phyloP scores from a whole-genome alignment of 2,113 vertebrate species.

The Chaenocephalus aceratus region DNA sequence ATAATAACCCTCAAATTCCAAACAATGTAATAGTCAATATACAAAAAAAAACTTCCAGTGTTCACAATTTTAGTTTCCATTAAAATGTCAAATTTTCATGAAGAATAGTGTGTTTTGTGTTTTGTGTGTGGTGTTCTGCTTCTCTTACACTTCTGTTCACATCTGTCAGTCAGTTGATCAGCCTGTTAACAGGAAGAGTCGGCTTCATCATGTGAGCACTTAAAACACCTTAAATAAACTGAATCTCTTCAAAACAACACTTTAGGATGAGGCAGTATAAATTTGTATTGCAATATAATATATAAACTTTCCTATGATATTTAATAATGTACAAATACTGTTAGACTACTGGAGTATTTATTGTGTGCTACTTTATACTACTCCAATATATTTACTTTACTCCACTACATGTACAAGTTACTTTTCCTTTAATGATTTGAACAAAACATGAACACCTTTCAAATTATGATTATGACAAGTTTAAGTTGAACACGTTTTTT shows the following conservation, averaged over 20 bases:
- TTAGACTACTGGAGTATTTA: too few species aligned
- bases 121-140: conserved; percentile 7
- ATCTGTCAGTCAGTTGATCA: rapidly evolving
- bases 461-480: not conserved
- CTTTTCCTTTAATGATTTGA: not conserved
- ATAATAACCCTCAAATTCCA: conserved; percentile 79
- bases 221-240: too few species aligned
- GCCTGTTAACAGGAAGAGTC: not conserved
- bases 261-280: too few species aligned
- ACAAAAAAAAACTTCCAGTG: conserved; percentile 60
- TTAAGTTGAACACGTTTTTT: too few species aligned
- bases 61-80: conserved; percentile 84
- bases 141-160: not conserved
- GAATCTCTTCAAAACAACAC: too few species aligned
- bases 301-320: too few species aligned
- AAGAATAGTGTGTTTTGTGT: conserved; percentile 32
- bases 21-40: conserved; percentile 79
- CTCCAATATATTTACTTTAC: not conserved
- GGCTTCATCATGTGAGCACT: too few species aligned
- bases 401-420: not conserved
- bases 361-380: too few species aligned
- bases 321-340: too few species aligned
- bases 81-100: conserved; percentile 83
- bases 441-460: not conserved
- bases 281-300: too few species aligned